Evolutionary conservation across 2,888 invertebrate genomes (phyloP), one percentile per base, ranked within the genome.

Genomic region (Stegophylla sp.): DNA sequence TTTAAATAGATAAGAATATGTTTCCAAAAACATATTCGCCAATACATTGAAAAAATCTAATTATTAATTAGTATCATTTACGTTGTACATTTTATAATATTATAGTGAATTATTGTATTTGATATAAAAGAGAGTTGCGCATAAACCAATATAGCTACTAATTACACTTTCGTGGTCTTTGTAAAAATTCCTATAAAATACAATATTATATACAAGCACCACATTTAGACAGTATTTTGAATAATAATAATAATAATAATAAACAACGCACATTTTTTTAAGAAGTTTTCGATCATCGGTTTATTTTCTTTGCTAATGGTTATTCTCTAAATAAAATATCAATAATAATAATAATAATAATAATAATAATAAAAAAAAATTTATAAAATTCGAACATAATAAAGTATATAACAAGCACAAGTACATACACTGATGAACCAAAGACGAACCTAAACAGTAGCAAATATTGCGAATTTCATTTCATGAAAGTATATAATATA

Each of bases 271-370:
- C 20, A 4, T 13, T 75, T 51, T n/a, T 75, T 66, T 43, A 76
- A 76, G 66, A 66, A 76, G 66, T 43, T 61, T 76, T 66, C 76
- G 53, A 67, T 67, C 53, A 43, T 66, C 53, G 41, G 41, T 76
- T 76, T 76, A 76, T 76, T 66, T 53, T 53, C 51, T 66, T 51
- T 66, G 48, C 66, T 64, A 76, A 53, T 76, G 64, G 45, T 41
- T 67, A 53, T 67, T 67, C 53, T 76, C 53, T 76, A 76, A 66
- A 76, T 76, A 76, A 67, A 76, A 66, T 76, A 66, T 76, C 43
- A 66, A 76, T 76, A 76, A 75, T 48, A 75, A 34, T 34, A 34
- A 34, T 48, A 67, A 67, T 67, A 48, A 64, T 59, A 66, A 66
- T 66, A 43, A 43, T 43, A 63, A 74, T 53, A 76, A 76, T 76